A percentile compares a stretch with the other conserved stretches of the same genome.
Evolutionary conservation across 2,113 vertebrate species (phyloP).

Genomic region (Columba livia): DNA sequence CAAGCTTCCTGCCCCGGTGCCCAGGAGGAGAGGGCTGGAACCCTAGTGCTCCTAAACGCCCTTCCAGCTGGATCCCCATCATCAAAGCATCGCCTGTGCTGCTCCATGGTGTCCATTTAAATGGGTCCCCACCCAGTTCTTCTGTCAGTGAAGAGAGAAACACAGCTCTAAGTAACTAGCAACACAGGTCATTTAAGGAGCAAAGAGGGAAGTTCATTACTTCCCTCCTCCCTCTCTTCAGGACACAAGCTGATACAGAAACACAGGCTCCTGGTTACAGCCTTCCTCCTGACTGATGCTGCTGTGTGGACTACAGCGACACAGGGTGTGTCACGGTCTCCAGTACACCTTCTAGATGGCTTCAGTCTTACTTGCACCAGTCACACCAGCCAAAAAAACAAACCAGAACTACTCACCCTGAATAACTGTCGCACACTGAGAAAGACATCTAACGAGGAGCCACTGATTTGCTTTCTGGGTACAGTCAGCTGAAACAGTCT

Average conservation of each 20-base stretch:
- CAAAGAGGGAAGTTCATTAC: not conserved
- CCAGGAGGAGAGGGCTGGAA: not conserved
- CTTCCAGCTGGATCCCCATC: not conserved
- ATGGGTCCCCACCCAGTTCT: not conserved
- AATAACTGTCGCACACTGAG: not conserved
- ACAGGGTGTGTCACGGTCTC: not conserved
- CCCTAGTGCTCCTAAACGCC: rapidly evolving
- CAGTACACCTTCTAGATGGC: not conserved
- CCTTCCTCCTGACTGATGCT: not conserved
- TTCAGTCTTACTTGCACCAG: not conserved
- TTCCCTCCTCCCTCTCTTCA: not conserved
- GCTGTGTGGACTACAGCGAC: not conserved
- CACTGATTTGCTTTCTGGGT: not conserved
- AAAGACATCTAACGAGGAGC: not conserved
- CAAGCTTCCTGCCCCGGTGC: not conserved
- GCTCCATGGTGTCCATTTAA: not conserved
- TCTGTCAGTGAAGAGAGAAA: not conserved
- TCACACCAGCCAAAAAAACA: not conserved
- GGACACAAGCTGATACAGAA: not conserved
- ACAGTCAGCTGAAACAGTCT: not conserved
- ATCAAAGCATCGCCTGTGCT: not conserved
- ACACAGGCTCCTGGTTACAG: not conserved
- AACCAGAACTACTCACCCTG: not conserved
- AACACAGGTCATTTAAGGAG: not conserved
- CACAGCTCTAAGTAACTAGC: not conserved